Evolutionary conservation across 2,113 vertebrate species (phyloP), one percentile per base, ranked within the genome.

Genomic region (Archilochus colubris): DNA sequence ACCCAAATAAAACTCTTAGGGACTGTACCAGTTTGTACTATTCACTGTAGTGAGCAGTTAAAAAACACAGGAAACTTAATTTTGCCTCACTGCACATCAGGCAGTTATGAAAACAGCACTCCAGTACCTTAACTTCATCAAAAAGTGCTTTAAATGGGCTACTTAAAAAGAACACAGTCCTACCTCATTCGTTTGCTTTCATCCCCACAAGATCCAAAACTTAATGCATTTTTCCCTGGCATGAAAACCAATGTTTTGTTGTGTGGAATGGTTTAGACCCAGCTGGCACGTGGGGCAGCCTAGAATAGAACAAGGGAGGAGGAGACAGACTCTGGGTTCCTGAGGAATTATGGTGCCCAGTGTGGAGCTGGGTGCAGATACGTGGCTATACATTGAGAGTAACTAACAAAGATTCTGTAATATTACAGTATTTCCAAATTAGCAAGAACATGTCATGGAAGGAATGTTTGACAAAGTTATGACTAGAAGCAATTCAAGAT

Each of bases 1-100:
- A 82, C 75, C 72, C 58, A 84, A 87, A 83, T 91, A 57, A 72
- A 89, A 78, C 12, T 87, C 88, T 79, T 76, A 82, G 46, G 64
- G 79, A 80, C 57, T 66, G 8, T n/a, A 33, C 72, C 21, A 18
- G 53, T 68, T 86, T 87, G 59, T 92, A 72, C 57, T 51, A 54
- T 91, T 74, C 82, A 63, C 68, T 94, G 36, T n/a, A 31, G 11
- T 76, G 38, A 76, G 84, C 76, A 89, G 38, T 14, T 77, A 61
- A 94, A 85, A 91, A 51, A 21, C 61, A 17, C 18, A 12, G 38
- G 70, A 87, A 84, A 51, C 38, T 85, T 86, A 68, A 70, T 89
- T 95, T 78, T 89, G 38, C 33, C 86, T 94, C 53, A 24, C 40
- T 86, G 79, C 14, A 23, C 16, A 77, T 86, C 58, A 54, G 4